Evolutionary conservation across 2,113 vertebrate species (phyloP).

Genomic region (Xyrauchen texanus): DNA sequence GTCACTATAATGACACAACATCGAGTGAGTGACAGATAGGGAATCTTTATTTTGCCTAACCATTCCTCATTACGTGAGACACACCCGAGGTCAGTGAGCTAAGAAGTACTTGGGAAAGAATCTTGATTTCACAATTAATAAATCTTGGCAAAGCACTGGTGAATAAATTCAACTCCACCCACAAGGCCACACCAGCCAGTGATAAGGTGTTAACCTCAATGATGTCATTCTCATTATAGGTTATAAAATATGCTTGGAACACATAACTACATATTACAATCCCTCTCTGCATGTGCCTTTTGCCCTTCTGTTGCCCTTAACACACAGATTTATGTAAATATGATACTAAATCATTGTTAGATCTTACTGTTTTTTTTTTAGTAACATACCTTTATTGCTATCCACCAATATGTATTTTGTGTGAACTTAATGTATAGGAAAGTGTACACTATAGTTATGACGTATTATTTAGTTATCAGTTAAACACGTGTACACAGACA

Average conservation of each 20-base stretch:
- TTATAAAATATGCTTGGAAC: background rate
- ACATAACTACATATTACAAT: background rate
- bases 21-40: too few species aligned
- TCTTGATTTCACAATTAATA: slow-evolving; percentile 12
- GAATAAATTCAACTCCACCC: background rate
- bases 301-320: slow-evolving; percentile 18
- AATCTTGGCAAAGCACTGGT: background rate
- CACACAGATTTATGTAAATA: slow-evolving; percentile 15
- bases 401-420: slow-evolving; percentile 45
- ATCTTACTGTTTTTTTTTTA: background rate
- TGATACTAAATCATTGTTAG: background rate
- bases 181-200: background rate
- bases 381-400: background rate
- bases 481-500: background rate
- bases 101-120: background rate
- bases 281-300: background rate
- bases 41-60: too few species aligned
- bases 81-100: too few species aligned
- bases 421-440: slow-evolving; percentile 57
- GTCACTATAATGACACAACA: too few species aligned
- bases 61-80: too few species aligned
- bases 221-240: background rate
- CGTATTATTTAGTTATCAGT: too few species aligned
- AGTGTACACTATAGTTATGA: background rate
- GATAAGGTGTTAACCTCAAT: background rate